A percentile compares a stretch with the other conserved stretches of the same genome.
Evolutionary conservation across 2,113 vertebrate genomes (phyloP).

Genomic region (Stercorarius parasiticus): DNA sequence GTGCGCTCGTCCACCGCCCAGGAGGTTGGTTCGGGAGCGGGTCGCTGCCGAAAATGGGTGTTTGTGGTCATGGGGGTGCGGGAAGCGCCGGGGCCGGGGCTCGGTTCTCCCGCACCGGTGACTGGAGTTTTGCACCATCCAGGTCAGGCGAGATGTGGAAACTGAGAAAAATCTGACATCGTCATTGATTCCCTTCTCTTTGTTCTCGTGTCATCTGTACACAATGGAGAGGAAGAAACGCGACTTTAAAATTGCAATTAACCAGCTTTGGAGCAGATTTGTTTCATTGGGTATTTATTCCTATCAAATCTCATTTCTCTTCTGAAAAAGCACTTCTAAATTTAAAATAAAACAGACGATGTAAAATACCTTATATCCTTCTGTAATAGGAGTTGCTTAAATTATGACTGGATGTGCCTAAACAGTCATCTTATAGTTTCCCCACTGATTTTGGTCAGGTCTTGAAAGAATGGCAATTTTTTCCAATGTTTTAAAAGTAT

Average conservation of each 20-base stretch:
- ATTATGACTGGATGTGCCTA: neutral
- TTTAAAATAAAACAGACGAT: neutral
- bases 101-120: neutral
- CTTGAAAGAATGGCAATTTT: constrained; percentile 50
- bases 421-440: neutral
- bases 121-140: neutral
- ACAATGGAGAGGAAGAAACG: constrained; percentile 50
- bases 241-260: constrained; percentile 71
- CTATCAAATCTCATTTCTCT: neutral
- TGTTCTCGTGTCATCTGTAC: constrained; percentile 38
- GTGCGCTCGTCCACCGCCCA: neutral
- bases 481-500: constrained; percentile 69
- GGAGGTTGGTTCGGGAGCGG: neutral
- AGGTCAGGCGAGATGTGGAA: constrained; percentile 52
- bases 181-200: constrained; percentile 68
- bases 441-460: constrained; percentile 25
- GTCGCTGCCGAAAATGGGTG: neutral
- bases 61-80: neutral
- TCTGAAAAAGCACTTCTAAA: constrained; percentile 3
- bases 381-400: neutral
- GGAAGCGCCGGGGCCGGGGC: neutral
- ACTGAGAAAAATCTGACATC: constrained; percentile 62
- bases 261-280: constrained; percentile 27
- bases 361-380: neutral
- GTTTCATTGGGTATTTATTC: neutral